phyloP scores from a whole-genome alignment of 2,113 vertebrate genomes.

The Callocephalon fimbriatum region DNA sequence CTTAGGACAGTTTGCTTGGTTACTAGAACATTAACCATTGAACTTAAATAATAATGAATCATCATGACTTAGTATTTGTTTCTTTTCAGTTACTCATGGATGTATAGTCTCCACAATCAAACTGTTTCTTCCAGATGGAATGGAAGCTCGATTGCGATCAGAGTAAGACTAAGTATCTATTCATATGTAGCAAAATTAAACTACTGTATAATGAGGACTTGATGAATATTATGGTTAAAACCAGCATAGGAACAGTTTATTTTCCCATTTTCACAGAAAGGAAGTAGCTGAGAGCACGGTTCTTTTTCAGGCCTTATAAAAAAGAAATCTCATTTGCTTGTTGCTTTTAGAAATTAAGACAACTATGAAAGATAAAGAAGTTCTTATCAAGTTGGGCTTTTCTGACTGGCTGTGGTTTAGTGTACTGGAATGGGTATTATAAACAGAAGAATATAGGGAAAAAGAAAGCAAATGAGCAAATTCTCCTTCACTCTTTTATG shows the following conservation, averaged over 20 bases:
- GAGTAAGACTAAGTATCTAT: slow-evolving; percentile 86
- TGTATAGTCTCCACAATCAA: slow-evolving; percentile 99
- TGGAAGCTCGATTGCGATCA: slow-evolving; percentile 94
- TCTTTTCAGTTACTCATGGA: slow-evolving; percentile 94
- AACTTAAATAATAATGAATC: neutral
- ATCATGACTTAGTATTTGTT: slow-evolving; percentile 55
- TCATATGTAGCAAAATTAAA: neutral
- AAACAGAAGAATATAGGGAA: neutral
- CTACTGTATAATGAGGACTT: neutral
- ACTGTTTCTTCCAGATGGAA: slow-evolving; percentile 98
- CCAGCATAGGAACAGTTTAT: neutral
- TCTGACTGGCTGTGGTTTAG: neutral
- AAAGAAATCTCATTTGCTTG: neutral
- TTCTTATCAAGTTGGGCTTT: neutral
- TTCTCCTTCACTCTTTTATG: neutral
- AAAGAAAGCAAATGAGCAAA: neutral
- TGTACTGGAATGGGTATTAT: neutral
- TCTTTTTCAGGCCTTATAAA: neutral
- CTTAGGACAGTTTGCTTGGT: neutral
- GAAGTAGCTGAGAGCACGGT: neutral
- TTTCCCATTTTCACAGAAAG: neutral
- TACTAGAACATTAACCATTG: neutral
- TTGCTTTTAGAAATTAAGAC: neutral
- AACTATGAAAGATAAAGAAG: neutral
- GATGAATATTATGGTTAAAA: neutral